Conservation (phyloP, 2,888 invertebrate species). For the Pimpla rufipes region DNA sequence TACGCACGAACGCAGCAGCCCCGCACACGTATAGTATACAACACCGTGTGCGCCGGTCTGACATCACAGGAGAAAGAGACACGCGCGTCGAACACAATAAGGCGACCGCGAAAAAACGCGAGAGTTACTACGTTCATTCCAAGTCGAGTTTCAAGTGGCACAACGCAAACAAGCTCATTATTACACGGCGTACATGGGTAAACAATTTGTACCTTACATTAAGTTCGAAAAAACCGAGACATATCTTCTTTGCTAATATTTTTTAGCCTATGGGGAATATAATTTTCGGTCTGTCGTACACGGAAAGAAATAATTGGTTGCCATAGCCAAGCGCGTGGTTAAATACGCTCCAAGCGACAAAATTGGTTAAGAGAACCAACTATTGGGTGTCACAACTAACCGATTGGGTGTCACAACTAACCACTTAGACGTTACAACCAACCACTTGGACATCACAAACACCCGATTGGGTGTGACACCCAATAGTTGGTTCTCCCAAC, state of each 20-base stretch:
- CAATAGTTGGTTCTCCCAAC: too few relatives aligned
- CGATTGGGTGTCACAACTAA: too few relatives aligned
- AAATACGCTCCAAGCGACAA: too few relatives aligned
- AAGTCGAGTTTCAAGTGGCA: conserved; percentile 41
- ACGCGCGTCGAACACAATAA: conserved; percentile 62
- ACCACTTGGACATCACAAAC: too few relatives aligned
- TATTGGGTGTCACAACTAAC: too few relatives aligned
- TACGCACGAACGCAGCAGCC: not conserved
- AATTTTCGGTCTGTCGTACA: too few relatives aligned
- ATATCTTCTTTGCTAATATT: not conserved
- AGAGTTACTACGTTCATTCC: conserved; percentile 45
- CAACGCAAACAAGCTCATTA: conserved; percentile 62
- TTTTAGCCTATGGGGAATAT: too few relatives aligned
- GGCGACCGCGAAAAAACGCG: conserved; percentile 31
- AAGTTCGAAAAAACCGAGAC: not conserved
- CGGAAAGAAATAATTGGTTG: too few relatives aligned
- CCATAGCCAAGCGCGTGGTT: too few relatives aligned
- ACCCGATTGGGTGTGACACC: too few relatives aligned
- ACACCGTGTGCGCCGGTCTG: conserved; percentile 12
- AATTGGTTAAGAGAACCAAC: too few relatives aligned
- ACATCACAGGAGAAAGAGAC: conserved; percentile 48
- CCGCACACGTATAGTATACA: conserved; percentile 1
- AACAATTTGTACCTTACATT: conserved; percentile 24
- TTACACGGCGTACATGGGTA: conserved; percentile 44
- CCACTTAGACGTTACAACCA: too few relatives aligned